A percentile compares a stretch with the other conserved stretches of the same genome.
Conservation (phyloP, 2,888 invertebrate genomes). For the Globia sparganii region DNA sequence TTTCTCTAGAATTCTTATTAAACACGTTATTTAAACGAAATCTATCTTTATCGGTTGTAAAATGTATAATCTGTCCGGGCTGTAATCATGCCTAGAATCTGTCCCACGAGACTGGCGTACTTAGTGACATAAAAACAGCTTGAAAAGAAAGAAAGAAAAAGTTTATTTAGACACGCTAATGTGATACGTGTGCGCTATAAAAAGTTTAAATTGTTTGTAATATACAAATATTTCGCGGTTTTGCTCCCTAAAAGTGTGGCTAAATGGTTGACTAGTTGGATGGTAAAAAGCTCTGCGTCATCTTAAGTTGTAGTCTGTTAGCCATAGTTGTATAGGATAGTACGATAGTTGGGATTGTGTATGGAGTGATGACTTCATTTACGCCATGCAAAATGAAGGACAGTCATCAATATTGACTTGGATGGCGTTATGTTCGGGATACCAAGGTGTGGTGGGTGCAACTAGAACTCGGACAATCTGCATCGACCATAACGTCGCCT, state of each 20-base stretch:
- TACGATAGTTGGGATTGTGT: background rate
- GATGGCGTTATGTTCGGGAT: background rate
- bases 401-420: background rate
- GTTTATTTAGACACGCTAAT: too few species aligned
- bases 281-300: background rate
- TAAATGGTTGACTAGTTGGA: background rate
- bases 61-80: conserved; percentile 24
- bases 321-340: background rate
- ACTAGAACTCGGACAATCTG: background rate
- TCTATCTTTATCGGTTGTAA: conserved; percentile 16
- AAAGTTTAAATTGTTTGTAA: conserved; percentile 13
- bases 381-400: background rate
- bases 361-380: background rate
- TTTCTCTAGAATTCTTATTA: conserved; percentile 21
- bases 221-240: background rate
- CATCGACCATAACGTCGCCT: too few species aligned
- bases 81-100: conserved; percentile 26
- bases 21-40: conserved; percentile 21
- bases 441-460: background rate
- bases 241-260: background rate
- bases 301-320: background rate
- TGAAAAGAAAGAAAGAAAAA: too few species aligned
- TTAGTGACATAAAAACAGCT: conserved; percentile 28
- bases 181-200: conserved; percentile 20
- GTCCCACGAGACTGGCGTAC: conserved; percentile 27